Base-by-base conservation (phyloP, 2,888 invertebrate species). In the Anaspis maculata region DNA sequence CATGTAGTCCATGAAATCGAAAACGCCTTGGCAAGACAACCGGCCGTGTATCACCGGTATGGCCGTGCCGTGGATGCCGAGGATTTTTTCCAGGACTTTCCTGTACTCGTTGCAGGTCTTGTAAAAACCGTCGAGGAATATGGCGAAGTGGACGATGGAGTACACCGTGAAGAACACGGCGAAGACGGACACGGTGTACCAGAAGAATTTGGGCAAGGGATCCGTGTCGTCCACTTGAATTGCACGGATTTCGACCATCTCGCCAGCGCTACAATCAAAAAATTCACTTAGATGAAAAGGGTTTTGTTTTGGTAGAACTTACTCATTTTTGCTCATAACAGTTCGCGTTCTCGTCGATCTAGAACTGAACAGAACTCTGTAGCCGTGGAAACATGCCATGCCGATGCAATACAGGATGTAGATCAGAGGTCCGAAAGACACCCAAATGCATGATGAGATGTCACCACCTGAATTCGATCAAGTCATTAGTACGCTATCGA, bases 1-100 rank as follows among this genome's bases (percentile, higher is more conserved):
- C 37, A 87, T 66, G 50, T 83, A 88, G 58, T 88, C 88, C 83
- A 88, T 83, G 58, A 83, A 87, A 64, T 88, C 88, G 48, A 77
- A 79, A 29, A 86, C 74, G 0, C 83, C 77, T 36, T 78, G 77
- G 56, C 88, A 88, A 0, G 74, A 67, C 2, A 88, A 63, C 7
- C 87, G 74, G 37, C 72, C 70, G 51, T 77, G 74, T 42, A 83
- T 73, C 1, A 72, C 73, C 2, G 72, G 70, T 4, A 74, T 69
- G 19, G 74, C 70, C 33, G 74, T 74, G 9, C 78, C 78, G 22
- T 69, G 61, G 6, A 74, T 67, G 32, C 64, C 62, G 1, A 76
- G 52, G 42, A 67, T 71, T 58, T 74, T 73, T 22, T 82, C 74
- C 42, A 86, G 60, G 34, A 76, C 72, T 46, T 74, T 74, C 34